phyloP scores from a whole-genome alignment of 2,888 invertebrate genomes.

The Palloptera scutellata region DNA sequence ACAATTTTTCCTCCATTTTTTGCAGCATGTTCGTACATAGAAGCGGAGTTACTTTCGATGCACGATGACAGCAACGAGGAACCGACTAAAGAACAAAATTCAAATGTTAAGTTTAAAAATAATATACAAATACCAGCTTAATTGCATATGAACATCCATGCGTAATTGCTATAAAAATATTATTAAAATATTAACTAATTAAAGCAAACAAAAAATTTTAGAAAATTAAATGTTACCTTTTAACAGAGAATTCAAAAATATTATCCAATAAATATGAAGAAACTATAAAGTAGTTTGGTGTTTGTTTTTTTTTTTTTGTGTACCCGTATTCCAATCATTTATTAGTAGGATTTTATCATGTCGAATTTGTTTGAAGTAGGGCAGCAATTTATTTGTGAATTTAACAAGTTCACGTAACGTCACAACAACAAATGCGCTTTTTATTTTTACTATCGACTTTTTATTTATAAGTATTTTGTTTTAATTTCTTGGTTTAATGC shows the following conservation, averaged over 20 bases:
- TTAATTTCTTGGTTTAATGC: slow-evolving; percentile 20
- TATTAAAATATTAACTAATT: background rate
- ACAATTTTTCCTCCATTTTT: slow-evolving; percentile 28
- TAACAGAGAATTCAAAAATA: too few relatives aligned
- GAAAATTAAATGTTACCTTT: too few relatives aligned
- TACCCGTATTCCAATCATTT: slow-evolving; percentile 29
- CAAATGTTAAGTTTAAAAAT: slow-evolving; percentile 50
- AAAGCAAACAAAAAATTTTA: background rate
- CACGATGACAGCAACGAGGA: slow-evolving; percentile 56
- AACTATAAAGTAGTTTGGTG: too few relatives aligned
- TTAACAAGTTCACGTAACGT: too few relatives aligned
- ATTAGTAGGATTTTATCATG: slow-evolving; percentile 32
- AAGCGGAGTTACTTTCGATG: slow-evolving; percentile 51
- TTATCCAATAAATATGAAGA: too few relatives aligned
- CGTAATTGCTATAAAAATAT: background rate
- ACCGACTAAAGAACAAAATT: slow-evolving; percentile 52
- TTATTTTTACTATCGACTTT: slow-evolving; percentile 10
- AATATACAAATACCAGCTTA: slow-evolving; percentile 42
- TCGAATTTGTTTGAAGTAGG: slow-evolving; percentile 31
- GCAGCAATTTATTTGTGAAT: slow-evolving; percentile 48
- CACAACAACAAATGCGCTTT: slow-evolving; percentile 42
- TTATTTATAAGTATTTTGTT: slow-evolving; percentile 28
- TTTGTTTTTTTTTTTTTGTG: slow-evolving; percentile 8
- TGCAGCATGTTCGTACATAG: slow-evolving; percentile 59
- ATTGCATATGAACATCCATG: slow-evolving; percentile 1